These are phyloP conservation scores for Keiferia lycopersicella DNA, from an alignment of 2,888 invertebrate genomes.

Conservation along the genomic window DNA sequence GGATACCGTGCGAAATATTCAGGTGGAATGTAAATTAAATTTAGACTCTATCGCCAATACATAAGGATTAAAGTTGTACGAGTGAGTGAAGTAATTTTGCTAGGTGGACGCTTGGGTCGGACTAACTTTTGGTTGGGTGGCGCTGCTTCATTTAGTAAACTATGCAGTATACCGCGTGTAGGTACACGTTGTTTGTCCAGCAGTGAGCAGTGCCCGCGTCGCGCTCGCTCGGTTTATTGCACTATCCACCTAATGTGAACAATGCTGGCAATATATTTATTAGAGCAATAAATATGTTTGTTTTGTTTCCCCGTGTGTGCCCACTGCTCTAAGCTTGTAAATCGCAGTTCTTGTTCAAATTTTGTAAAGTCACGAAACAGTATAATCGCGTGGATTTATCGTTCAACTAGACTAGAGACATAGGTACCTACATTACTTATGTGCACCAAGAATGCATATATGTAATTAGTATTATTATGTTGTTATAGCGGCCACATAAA, in stretches of 20 bases:
- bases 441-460: too few relatives aligned
- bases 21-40: slow-evolving; percentile 30
- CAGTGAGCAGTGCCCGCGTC: slow-evolving; percentile 7
- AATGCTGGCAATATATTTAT: slow-evolving; percentile 28
- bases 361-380: neutral
- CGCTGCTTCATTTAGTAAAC: slow-evolving; percentile 29
- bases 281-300: slow-evolving; percentile 31
- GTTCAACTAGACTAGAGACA: too few relatives aligned
- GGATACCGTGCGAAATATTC: slow-evolving; percentile 10
- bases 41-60: slow-evolving; percentile 30
- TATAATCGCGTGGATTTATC: neutral
- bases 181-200: slow-evolving; percentile 27
- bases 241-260: slow-evolving; percentile 29
- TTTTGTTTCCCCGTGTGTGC: slow-evolving; percentile 24
- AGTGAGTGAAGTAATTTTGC: slow-evolving; percentile 28
- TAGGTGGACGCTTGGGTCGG: slow-evolving; percentile 26
- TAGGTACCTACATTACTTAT: too few relatives aligned
- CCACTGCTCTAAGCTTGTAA: slow-evolving; percentile 24
- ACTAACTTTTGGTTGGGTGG: slow-evolving; percentile 32
- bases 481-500: too few relatives aligned
- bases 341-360: slow-evolving; percentile 21
- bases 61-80: slow-evolving; percentile 35
- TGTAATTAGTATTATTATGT: too few relatives aligned
- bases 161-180: slow-evolving; percentile 21
- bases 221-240: slow-evolving; percentile 27